Evolutionary conservation across 1,140 invertebrate genomes (phyloP), one percentile per base, ranked within the genome.

Genomic region (Anagrus nilaparvatae): DNA sequence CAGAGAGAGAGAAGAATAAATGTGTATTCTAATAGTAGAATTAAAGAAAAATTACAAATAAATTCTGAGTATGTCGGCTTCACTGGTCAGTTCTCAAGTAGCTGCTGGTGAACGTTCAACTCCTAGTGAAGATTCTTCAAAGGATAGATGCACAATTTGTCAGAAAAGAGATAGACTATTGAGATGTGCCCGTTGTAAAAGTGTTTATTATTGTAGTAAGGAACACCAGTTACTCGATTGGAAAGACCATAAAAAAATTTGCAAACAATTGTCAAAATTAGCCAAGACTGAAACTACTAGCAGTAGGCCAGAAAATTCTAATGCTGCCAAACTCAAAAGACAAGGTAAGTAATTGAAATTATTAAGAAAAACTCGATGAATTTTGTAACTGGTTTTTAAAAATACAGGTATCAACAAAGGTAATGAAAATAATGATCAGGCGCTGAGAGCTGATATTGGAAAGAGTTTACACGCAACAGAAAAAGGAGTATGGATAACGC

Each of bases 221-320:
- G 78, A 81, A 47, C 85, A 88, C 59, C 85, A 88, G 64, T 76
- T 73, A 40, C 56, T 72, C 44, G 79, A 88, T 51, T 88, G 84
- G 84, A 76, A 77, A 49, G 65, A 67, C 40, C 86, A 89, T 58
- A 83, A 79, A 63, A 60, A 39, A 17, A 40, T 51, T 30, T 60
- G 58, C 16, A 20, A 21, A 3, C 39, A 18, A 12, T 21, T 38
- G 3, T n/a, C n/a, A n/a, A 43, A 18, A 13, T 16, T 6, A 31
- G 4, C 10, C 42, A 38, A 13, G 28, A 28, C 12, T 20, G 9
- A 16, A 39, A 18, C 12, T 34, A n/a, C 16, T 29, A 12, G 4
- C 21, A 3, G n/a, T n/a, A n/a, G n/a, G n/a, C n/a, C n/a, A n/a
- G n/a, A n/a, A n/a, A n/a, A n/a, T n/a, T n/a, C n/a, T n/a, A n/a